Evolutionary conservation across 2,888 invertebrate genomes (phyloP).

Genomic region (Pachymerium ferrugineum): DNA sequence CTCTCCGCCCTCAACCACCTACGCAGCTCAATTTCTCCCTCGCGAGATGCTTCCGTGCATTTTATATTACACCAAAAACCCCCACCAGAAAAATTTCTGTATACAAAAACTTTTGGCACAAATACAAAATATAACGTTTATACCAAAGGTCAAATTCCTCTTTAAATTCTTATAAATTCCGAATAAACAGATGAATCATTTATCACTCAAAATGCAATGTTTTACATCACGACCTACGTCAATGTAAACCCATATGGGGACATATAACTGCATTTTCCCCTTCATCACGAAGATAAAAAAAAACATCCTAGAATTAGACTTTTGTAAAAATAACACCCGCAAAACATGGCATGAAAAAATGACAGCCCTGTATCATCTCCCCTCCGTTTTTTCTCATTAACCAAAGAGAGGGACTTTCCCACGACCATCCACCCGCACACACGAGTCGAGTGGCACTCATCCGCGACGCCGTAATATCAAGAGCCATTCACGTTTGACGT

Average conservation of each 20-base stretch:
- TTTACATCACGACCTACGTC: no score
- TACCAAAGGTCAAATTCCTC: no score
- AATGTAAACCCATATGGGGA: no score
- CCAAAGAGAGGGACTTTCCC: background rate
- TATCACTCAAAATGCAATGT: no score
- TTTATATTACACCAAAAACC: background rate
- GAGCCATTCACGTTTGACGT: background rate
- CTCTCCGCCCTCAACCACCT: conserved; percentile 12
- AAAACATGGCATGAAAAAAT: background rate
- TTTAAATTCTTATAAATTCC: no score
- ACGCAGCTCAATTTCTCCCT: background rate
- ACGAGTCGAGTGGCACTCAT: conserved; percentile 4
- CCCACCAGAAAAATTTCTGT: no score
- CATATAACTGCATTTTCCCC: no score
- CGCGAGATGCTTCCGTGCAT: background rate
- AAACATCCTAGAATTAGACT: no score
- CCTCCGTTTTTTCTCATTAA: conserved; percentile 18
- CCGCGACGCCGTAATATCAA: background rate
- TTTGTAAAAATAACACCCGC: background rate
- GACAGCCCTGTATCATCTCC: background rate
- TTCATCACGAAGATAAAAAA: no score
- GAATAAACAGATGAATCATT: no score
- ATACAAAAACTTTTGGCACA: no score
- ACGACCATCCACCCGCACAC: conserved; percentile 12
- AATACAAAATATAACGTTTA: no score